Percentiles rank a stretch among this genome's conserved stretches.
phyloP scores from a whole-genome alignment of 2,113 vertebrate species.

The Solea solea region DNA sequence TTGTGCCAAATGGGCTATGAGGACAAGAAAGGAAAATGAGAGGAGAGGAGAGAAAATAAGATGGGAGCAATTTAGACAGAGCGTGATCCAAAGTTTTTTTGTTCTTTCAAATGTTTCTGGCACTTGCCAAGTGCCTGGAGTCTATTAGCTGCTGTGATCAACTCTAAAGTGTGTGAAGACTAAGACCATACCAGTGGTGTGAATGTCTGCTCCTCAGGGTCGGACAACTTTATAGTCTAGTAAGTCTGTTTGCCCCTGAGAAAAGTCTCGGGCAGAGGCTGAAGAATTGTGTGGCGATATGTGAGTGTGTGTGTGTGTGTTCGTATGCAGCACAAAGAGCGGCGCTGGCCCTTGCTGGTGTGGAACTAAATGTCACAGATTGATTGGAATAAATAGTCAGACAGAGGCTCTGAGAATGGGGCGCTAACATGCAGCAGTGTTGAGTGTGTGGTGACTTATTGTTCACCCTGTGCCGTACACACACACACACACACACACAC shows the following conservation, averaged over 20 bases:
- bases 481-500: not conserved
- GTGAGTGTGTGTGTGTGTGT: not conserved
- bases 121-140: conserved; percentile 12
- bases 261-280: conserved; percentile 18
- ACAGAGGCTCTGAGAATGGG: conserved; percentile 21
- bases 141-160: conserved; percentile 41
- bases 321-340: conserved; percentile 8
- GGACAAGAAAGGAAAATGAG: not conserved
- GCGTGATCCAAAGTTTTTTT: conserved; percentile 6
- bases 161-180: conserved; percentile 32
- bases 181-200: conserved; percentile 20
- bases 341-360: conserved; percentile 48
- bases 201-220: conserved; percentile 50
- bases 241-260: conserved; percentile 41
- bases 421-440: conserved; percentile 23
- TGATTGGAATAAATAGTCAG: conserved; percentile 68
- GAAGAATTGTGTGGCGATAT: conserved; percentile 35
- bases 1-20: not conserved
- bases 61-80: not conserved
- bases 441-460: conserved; percentile 47
- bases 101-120: conserved; percentile 8
- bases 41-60: not conserved
- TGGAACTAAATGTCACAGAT: conserved; percentile 67
- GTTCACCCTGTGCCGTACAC: not conserved
- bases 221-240: conserved; percentile 50